Evolutionary conservation across 2,113 vertebrate species (phyloP).

Genomic region (Psittacara wagleri): DNA sequence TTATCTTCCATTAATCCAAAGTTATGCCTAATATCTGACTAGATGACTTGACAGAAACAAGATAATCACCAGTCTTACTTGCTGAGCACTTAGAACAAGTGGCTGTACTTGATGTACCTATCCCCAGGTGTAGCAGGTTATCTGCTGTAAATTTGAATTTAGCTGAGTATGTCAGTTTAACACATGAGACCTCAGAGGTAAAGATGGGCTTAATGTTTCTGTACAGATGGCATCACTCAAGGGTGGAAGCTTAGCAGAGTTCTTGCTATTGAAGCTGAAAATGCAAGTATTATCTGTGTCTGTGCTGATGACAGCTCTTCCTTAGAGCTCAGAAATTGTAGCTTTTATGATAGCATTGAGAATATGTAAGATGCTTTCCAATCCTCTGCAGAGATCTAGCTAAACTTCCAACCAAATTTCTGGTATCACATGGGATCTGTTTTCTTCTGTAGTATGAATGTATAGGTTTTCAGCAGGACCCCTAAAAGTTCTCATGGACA

Average conservation of each 20-base stretch:
- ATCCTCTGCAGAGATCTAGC: not conserved
- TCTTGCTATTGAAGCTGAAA: not conserved
- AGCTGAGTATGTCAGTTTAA: not conserved
- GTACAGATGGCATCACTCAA: not conserved
- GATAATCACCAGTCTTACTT: not conserved
- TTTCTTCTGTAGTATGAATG: not conserved
- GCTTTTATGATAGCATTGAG: not conserved
- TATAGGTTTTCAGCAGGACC: not conserved
- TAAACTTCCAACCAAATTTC: not conserved
- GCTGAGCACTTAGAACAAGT: not conserved
- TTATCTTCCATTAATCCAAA: not conserved
- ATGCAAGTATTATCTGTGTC: not conserved
- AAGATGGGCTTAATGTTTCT: not conserved
- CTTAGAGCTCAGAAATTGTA: not conserved
- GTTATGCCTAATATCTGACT: not conserved
- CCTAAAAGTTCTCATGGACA: not conserved
- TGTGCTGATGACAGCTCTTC: not conserved
- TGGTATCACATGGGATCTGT: not conserved
- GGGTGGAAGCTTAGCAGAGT: not conserved
- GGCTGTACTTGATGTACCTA: not conserved
- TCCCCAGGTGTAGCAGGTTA: not conserved
- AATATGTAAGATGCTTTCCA: not conserved
- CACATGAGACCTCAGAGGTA: not conserved
- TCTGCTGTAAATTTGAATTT: conserved; percentile 3
- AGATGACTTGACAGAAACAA: not conserved